Conservation (phyloP, 2,797 vertebrate genomes). For the Sciurus carolinensis region DNA sequence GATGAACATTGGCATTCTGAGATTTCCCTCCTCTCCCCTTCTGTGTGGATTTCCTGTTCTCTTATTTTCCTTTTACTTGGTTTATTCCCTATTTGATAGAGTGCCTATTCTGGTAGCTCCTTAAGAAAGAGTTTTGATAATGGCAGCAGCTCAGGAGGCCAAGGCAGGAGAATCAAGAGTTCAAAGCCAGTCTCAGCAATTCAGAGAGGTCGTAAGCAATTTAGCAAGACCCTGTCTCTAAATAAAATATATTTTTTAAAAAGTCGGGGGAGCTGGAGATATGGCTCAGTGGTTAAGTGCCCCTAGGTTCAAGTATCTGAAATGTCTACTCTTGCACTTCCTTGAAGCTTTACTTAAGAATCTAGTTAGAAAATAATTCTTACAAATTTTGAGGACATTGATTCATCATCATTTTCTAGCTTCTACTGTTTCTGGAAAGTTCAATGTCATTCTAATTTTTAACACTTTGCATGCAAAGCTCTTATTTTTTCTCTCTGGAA, state of each 20-base stretch:
- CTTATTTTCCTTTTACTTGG: not conserved
- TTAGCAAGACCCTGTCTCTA: too few species aligned
- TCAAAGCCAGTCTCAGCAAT: too few species aligned
- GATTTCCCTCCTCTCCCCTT: not conserved
- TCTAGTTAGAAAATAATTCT: slow-evolving; percentile 34
- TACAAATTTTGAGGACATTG: not conserved
- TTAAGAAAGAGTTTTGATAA: not conserved
- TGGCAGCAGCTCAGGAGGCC: too few species aligned
- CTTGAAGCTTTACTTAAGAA: not conserved
- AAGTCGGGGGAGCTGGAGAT: too few species aligned
- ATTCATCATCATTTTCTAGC: not conserved
- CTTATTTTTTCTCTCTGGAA: not conserved
- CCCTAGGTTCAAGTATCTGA: not conserved
- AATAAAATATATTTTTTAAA: too few species aligned
- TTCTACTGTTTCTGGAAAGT: not conserved
- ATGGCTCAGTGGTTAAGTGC: too few species aligned
- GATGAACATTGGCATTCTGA: not conserved
- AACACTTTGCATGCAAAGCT: not conserved
- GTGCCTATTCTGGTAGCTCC: not conserved
- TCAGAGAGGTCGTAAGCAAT: too few species aligned
- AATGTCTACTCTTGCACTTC: not conserved
- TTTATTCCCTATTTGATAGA: not conserved
- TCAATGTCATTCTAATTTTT: not conserved
- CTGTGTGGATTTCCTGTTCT: not conserved
- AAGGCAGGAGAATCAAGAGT: too few species aligned